phyloP scores from a whole-genome alignment of 2,113 vertebrate species.

The Myiopsitta monachus region DNA sequence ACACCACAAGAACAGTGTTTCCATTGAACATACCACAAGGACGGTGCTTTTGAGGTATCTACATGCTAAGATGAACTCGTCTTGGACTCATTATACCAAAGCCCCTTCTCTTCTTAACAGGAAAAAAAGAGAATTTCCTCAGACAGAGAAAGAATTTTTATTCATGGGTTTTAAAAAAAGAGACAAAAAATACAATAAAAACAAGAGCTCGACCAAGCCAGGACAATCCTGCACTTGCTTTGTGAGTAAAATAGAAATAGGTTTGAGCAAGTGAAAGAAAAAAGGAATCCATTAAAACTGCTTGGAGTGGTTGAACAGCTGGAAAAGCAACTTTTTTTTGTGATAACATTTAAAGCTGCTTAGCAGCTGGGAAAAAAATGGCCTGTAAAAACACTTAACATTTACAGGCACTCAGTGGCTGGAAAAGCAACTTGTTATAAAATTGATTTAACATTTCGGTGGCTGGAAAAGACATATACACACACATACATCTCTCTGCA shows the following conservation, averaged over 20 bases:
- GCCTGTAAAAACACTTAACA: slow-evolving; percentile 83
- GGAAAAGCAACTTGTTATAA: slow-evolving; percentile 81
- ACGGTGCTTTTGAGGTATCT: slow-evolving; percentile 77
- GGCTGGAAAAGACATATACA: slow-evolving; percentile 74
- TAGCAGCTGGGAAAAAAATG: slow-evolving; percentile 75
- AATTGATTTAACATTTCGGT: slow-evolving; percentile 80
- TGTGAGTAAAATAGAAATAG: slow-evolving; percentile 81
- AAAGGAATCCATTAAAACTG: slow-evolving; percentile 73
- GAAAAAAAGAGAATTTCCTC: neutral
- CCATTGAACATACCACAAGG: slow-evolving; percentile 74
- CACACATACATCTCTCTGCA: slow-evolving; percentile 29
- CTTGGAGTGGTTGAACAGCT: slow-evolving; percentile 74
- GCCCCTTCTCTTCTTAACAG: slow-evolving; percentile 44
- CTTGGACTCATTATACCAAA: slow-evolving; percentile 77
- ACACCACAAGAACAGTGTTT: slow-evolving; percentile 77
- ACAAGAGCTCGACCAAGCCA: slow-evolving; percentile 71
- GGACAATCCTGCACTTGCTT: slow-evolving; percentile 79
- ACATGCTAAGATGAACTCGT: slow-evolving; percentile 75
- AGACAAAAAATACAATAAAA: slow-evolving; percentile 71
- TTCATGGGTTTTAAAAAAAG: slow-evolving; percentile 58
- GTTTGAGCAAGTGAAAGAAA: slow-evolving; percentile 71
- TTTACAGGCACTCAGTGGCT: slow-evolving; percentile 80
- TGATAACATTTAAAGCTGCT: slow-evolving; percentile 74
- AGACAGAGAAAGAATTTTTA: slow-evolving; percentile 74
- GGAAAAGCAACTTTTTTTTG: slow-evolving; percentile 66